phyloP scores from a whole-genome alignment of 2,888 invertebrate species.

The Tetranychus truncatus region DNA sequence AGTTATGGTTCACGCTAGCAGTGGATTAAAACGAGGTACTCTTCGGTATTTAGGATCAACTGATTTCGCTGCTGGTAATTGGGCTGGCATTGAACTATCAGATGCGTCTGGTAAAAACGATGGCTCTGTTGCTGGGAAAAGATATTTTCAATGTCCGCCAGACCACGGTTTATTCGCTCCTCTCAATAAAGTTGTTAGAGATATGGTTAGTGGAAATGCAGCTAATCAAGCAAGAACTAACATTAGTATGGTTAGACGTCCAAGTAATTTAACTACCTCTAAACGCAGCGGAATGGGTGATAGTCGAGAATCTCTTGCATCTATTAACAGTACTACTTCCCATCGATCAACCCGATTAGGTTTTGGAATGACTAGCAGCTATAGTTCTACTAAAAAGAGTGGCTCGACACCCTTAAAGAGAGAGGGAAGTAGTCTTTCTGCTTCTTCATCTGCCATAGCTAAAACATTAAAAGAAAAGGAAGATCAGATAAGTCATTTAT shows the following conservation, averaged over 20 bases:
- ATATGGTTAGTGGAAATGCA: neutral
- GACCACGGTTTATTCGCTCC: conserved; percentile 86
- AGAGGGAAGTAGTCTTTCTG: conserved; percentile 2
- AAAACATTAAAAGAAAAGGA: conserved; percentile 52
- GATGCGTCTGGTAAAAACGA: conserved; percentile 20
- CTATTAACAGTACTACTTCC: conserved; percentile 19
- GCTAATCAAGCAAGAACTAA: conserved; percentile 9
- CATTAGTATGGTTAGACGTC: conserved; percentile 4
- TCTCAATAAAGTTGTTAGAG: conserved; percentile 52
- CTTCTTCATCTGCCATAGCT: conserved; percentile 32
- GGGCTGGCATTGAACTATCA: conserved; percentile 21
- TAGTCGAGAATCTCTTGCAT: conserved; percentile 21
- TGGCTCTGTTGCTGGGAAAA: conserved; percentile 22
- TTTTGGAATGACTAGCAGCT: conserved; percentile 23
- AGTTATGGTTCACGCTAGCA: conserved; percentile 18
- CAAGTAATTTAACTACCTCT: conserved; percentile 11
- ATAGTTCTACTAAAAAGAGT: neutral
- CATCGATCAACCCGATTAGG: conserved; percentile 22
- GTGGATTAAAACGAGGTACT: conserved; percentile 19
- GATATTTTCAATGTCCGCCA: conserved; percentile 81
- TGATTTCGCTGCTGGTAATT: conserved; percentile 20
- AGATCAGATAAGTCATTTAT: conserved; percentile 72
- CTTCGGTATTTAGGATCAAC: conserved; percentile 17
- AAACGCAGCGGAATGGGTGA: conserved; percentile 9
- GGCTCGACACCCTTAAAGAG: neutral